Evolutionary conservation across 2,888 invertebrate genomes (phyloP).

Genomic region (Sturmia bella): DNA sequence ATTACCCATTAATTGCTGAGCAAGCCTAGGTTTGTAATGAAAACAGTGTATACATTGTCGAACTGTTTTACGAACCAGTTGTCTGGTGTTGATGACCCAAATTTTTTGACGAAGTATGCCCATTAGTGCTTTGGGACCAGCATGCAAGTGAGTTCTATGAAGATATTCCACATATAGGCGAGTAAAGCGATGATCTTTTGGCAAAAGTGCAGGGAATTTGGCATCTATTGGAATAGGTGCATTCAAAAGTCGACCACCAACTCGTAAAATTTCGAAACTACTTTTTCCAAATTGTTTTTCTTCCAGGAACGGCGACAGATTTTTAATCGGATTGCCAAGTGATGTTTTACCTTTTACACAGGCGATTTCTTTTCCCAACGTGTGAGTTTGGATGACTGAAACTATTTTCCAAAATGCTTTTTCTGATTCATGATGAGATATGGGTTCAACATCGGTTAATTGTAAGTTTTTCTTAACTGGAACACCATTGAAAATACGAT

Average conservation of each 20-base stretch:
- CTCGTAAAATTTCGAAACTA: conserved; percentile 63
- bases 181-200: conserved; percentile 65
- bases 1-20: too few relatives aligned
- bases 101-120: too few relatives aligned
- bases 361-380: background rate
- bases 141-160: too few relatives aligned
- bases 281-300: background rate
- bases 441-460: background rate
- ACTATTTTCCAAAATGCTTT: background rate
- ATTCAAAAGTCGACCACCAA: conserved; percentile 71
- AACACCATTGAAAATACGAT: background rate
- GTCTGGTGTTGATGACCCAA: too few relatives aligned
- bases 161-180: background rate
- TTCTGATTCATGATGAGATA: background rate
- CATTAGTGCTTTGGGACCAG: too few relatives aligned
- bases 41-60: too few relatives aligned
- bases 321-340: background rate
- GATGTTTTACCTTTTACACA: too few relatives aligned
- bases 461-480: background rate
- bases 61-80: too few relatives aligned
- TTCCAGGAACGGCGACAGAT: background rate
- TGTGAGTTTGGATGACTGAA: background rate
- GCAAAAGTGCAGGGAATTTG: conserved; percentile 73
- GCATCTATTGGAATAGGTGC: conserved; percentile 69
- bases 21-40: too few relatives aligned